A percentile compares a stretch with the other conserved stretches of the same genome.
phyloP scores from a whole-genome alignment of 1,140 invertebrate species.

The Frieseomelitta varia region DNA sequence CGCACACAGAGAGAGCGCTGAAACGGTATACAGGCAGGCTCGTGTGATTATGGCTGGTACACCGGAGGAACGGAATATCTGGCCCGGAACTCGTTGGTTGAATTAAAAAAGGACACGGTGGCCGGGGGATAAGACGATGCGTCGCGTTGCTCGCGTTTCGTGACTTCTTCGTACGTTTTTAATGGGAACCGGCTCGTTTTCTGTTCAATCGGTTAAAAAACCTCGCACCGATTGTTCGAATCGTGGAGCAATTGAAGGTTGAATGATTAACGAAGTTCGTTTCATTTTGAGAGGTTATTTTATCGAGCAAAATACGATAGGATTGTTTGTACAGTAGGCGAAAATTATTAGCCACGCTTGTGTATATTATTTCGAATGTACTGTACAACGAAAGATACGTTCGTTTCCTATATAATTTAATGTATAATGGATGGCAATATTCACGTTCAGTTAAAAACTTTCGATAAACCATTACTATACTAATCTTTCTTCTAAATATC shows the following conservation, averaged over 20 bases:
- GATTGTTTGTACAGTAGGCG: no score
- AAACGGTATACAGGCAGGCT: background rate
- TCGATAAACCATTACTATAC: no score
- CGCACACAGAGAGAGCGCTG: background rate
- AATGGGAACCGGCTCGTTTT: background rate
- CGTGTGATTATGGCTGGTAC: constrained; percentile 29
- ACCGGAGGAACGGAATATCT: constrained; percentile 21
- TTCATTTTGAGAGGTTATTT: no score
- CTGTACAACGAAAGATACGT: no score
- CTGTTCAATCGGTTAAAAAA: no score
- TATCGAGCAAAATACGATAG: no score
- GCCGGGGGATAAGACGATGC: constrained; percentile 30
- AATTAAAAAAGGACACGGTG: constrained; percentile 55
- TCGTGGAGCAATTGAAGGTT: background rate
- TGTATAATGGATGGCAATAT: no score
- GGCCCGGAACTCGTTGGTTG: constrained; percentile 34
- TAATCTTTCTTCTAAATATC: no score
- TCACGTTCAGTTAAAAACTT: no score
- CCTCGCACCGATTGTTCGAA: background rate
- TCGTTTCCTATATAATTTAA: no score
- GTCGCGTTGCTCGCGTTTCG: background rate
- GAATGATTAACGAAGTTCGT: background rate
- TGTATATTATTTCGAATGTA: no score
- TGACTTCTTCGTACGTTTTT: background rate
- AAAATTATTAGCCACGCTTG: no score